These are phyloP conservation scores for Bellardia pandia DNA, from an alignment of 2,888 invertebrate genomes.

Conservation along the genomic window DNA sequence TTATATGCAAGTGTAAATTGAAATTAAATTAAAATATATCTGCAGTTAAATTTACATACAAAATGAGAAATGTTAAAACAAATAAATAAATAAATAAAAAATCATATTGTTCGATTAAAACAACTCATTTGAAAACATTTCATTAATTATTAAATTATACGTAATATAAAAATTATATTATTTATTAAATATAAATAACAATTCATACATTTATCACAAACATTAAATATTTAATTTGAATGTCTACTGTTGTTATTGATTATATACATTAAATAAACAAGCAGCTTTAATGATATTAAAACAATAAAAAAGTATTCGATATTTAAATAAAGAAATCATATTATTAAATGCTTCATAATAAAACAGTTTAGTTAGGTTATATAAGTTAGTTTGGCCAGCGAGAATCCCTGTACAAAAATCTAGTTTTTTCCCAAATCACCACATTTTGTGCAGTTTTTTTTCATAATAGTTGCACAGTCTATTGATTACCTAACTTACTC, in stretches of 20 bases:
- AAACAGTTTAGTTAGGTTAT: too few relatives aligned
- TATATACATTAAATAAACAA: not conserved
- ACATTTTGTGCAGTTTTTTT: too few relatives aligned
- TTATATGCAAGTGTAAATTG: not conserved
- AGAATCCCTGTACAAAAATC: too few relatives aligned
- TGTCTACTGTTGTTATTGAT: not conserved
- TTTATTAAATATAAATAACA: too few relatives aligned
- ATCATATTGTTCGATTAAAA: not conserved
- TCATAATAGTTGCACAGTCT: too few relatives aligned
- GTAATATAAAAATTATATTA: not conserved
- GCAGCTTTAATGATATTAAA: not conserved
- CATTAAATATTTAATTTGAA: not conserved
- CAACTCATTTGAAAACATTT: not conserved
- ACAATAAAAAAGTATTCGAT: too few relatives aligned
- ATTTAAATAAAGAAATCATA: too few relatives aligned
- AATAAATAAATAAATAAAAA: not conserved
- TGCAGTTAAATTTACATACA: not conserved
- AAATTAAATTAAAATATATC: not conserved
- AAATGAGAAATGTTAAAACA: not conserved
- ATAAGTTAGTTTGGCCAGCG: too few relatives aligned
- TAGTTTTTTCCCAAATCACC: too few relatives aligned
- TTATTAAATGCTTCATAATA: too few relatives aligned
- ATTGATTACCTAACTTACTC: too few relatives aligned
- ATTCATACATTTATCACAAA: not conserved
- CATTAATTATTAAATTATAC: not conserved